A percentile compares a stretch with the other conserved stretches of the same genome.
Conservation (phyloP, 2,113 vertebrate species). For the Meles meles region DNA sequence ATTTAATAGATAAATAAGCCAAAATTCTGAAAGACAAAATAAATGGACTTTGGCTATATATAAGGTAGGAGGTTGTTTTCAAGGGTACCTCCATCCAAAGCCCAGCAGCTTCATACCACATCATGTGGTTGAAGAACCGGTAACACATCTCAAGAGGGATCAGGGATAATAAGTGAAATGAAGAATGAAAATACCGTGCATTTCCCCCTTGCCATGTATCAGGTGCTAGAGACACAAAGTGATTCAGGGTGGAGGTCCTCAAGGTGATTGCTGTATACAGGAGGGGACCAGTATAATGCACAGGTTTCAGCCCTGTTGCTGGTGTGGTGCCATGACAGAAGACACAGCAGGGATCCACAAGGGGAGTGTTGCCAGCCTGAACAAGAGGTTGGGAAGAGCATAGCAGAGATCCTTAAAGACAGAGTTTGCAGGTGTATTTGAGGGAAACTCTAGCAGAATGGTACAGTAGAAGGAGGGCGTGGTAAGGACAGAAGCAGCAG, state of each 20-base stretch:
- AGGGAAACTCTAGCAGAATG: too few relatives aligned
- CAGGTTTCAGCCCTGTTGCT: not conserved
- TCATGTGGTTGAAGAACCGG: not conserved
- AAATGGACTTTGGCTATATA: not conserved
- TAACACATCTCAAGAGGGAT: not conserved
- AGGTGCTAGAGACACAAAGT: not conserved
- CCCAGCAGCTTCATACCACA: not conserved
- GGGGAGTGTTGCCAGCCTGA: not conserved
- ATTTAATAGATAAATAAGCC: not conserved
- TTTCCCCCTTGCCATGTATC: not conserved
- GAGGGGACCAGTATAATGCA: not conserved
- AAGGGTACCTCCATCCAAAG: not conserved
- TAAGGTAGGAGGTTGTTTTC: not conserved
- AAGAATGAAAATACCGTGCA: not conserved
- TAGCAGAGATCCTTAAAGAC: not conserved
- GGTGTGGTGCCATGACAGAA: not conserved
- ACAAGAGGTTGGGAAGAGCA: not conserved
- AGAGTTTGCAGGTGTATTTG: not conserved
- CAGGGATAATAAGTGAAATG: not conserved
- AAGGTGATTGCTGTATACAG: not conserved
- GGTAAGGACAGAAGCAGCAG: not conserved
- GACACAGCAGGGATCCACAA: not conserved
- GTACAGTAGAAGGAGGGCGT: not conserved
- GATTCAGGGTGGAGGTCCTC: not conserved
- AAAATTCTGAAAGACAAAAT: not conserved